Evolutionary conservation across 2,797 vertebrate species (phyloP).

Genomic region (Anguilla marmorata): DNA sequence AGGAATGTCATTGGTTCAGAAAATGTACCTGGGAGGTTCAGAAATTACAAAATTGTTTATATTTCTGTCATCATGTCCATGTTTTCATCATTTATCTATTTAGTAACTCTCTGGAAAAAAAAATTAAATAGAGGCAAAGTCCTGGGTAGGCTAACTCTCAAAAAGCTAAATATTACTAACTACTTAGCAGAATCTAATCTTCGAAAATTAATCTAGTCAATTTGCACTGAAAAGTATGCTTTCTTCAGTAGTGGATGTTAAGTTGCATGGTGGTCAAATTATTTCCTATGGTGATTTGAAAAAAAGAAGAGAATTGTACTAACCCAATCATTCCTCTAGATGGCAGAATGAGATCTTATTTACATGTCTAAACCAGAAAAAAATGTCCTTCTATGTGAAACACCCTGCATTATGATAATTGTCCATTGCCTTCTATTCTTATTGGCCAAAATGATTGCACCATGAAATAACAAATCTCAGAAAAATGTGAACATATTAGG

Average conservation of each 20-base stretch:
- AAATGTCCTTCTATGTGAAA: neutral
- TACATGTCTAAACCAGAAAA: neutral
- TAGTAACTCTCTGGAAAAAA: neutral
- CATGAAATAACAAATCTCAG: neutral
- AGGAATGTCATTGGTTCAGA: no score
- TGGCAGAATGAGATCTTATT: constrained; percentile 24
- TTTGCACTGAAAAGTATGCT: neutral
- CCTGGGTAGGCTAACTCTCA: neutral
- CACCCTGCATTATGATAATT: neutral
- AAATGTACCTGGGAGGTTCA: no score
- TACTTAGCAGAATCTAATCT: neutral
- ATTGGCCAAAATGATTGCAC: neutral
- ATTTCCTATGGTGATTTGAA: neutral
- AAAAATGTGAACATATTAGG: neutral
- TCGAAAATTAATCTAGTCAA: neutral
- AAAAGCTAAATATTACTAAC: neutral
- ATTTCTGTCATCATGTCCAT: no score
- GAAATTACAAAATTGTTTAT: no score
- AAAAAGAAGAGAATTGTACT: neutral
- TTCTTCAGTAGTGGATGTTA: neutral
- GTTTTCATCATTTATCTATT: neutral
- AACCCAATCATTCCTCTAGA: constrained; percentile 25
- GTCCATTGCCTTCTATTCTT: neutral
- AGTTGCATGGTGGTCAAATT: neutral
- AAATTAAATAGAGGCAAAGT: neutral